Percentiles rank a stretch among this genome's conserved stretches.
These are phyloP conservation scores for Drosophila azteca DNA, from an alignment of 1,140 invertebrate genomes.

Conservation along the genomic window DNA sequence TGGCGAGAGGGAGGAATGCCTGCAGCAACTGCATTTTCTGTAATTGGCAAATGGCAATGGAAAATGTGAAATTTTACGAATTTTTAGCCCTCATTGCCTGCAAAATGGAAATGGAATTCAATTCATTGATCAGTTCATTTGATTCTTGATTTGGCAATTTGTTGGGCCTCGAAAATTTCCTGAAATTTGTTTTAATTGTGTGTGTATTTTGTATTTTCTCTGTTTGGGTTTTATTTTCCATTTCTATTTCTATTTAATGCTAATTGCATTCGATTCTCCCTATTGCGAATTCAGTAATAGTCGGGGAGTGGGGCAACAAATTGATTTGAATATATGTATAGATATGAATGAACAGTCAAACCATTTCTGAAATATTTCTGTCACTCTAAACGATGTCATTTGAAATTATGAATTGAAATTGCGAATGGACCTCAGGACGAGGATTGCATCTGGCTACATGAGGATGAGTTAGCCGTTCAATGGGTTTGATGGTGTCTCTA, in stretches of 20 bases:
- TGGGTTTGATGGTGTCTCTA: no score
- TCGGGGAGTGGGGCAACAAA: constrained; percentile 15
- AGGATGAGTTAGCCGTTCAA: no score
- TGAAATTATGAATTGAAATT: no score
- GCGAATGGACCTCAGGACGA: no score
- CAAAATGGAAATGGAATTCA: constrained; percentile 47
- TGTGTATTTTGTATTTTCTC: constrained; percentile 3
- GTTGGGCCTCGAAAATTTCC: constrained; percentile 34
- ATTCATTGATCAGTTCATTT: constrained; percentile 71
- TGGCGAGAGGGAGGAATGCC: constrained; percentile 5
- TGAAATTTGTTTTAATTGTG: constrained; percentile 40
- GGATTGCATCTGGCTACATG: no score
- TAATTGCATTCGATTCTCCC: constrained; percentile 44
- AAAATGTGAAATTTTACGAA: constrained; percentile 39
- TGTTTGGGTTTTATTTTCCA: constrained; percentile 22
- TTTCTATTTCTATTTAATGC: constrained; percentile 42
- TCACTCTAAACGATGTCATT: no score
- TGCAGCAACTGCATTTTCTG: constrained; percentile 48
- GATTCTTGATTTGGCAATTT: constrained; percentile 57
- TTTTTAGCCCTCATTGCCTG: background rate
- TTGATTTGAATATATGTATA: constrained; percentile 27
- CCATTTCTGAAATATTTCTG: no score
- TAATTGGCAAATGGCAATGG: constrained; percentile 37
- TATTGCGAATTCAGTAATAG: constrained; percentile 32
- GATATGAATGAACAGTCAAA: no score